Evolutionary conservation across 2,888 invertebrate genomes (phyloP).

Genomic region (Cetonia aurata): DNA sequence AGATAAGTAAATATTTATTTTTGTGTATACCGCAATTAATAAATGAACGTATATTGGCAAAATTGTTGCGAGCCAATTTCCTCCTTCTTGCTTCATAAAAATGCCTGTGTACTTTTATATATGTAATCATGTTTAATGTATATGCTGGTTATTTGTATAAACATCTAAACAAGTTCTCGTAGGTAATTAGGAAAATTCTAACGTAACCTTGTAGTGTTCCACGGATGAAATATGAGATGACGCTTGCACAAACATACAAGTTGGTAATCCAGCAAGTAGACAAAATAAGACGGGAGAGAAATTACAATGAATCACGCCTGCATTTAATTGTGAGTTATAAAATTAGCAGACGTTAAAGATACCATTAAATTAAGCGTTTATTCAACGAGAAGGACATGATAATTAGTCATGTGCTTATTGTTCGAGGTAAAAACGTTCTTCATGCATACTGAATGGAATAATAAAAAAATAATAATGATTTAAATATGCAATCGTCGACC

Average conservation of each 20-base stretch:
- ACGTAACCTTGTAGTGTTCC: not conserved
- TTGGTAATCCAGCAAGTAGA: too few species aligned
- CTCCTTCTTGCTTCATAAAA: too few species aligned
- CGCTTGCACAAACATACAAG: not conserved
- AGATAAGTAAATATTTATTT: too few species aligned
- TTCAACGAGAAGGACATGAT: not conserved
- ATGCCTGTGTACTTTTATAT: too few species aligned
- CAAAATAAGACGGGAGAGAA: constrained; percentile 12
- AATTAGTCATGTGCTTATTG: constrained; percentile 7
- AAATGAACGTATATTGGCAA: too few species aligned
- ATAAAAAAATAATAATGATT: not conserved
- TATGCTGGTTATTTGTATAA: not conserved
- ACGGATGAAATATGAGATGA: constrained; percentile 2
- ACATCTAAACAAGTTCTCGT: not conserved
- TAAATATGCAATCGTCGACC: too few species aligned
- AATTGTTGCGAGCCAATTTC: too few species aligned
- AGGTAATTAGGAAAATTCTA: not conserved
- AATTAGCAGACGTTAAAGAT: constrained; percentile 1
- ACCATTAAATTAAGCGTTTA: not conserved
- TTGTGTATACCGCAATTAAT: too few species aligned
- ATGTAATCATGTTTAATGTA: not conserved
- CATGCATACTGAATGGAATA: not conserved
- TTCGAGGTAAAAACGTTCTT: not conserved
- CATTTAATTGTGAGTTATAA: constrained; percentile 8
- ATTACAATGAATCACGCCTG: constrained; percentile 12